These are phyloP conservation scores for Yponomeuta cagnagella DNA, from an alignment of 2,888 invertebrate species.

Conservation along the genomic window DNA sequence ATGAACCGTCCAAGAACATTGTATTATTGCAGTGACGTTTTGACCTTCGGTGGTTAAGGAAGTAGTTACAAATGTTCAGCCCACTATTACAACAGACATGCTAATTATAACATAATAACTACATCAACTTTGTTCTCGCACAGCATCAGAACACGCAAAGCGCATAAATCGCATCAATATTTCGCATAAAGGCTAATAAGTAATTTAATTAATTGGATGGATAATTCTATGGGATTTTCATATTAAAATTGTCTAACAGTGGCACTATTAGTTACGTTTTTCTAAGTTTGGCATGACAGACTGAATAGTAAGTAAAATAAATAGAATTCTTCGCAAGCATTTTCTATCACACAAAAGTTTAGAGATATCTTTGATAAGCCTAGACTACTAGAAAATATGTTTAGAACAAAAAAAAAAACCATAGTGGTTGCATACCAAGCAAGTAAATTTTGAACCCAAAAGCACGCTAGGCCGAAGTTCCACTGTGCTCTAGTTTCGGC, in stretches of 20 bases:
- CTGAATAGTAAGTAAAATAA: no score
- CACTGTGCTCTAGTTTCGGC: constrained; percentile 20
- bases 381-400: no score
- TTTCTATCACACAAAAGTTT: not conserved
- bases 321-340: not conserved
- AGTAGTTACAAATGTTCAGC: constrained; percentile 53
- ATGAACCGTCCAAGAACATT: not conserved
- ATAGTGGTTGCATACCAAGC: not conserved
- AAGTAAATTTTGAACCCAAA: no score
- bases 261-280: no score
- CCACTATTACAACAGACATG: constrained; percentile 50
- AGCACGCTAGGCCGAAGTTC: not conserved
- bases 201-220: not conserved
- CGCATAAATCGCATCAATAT: constrained; percentile 11
- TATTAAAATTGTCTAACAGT: not conserved
- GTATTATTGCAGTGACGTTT: constrained; percentile 33
- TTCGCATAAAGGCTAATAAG: constrained; percentile 6
- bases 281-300: no score
- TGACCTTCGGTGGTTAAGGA: constrained; percentile 68
- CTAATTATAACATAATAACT: constrained; percentile 47
- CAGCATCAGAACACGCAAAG: constrained; percentile 5
- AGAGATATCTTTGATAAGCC: not conserved
- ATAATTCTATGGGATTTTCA: not conserved
- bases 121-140: constrained; percentile 15
- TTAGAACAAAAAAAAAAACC: not conserved